A percentile compares a stretch with the other conserved stretches of the same genome.
These are phyloP conservation scores for Leucopsar rothschildi DNA, from an alignment of 2,113 vertebrate genomes.

Conservation along the genomic window DNA sequence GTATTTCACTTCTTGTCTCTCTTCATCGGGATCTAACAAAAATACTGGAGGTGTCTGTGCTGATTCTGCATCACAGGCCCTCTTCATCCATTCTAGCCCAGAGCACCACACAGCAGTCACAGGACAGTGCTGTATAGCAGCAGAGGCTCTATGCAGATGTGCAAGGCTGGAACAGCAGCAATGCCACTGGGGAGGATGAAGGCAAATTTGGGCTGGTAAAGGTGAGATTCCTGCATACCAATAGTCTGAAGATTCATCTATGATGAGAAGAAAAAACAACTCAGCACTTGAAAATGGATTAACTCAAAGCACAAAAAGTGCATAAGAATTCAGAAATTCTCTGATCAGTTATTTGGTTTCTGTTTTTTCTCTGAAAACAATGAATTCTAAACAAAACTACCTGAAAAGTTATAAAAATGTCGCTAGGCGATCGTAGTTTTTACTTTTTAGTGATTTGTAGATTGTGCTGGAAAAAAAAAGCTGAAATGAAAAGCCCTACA, in stretches of 20 bases:
- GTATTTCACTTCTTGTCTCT: not conserved
- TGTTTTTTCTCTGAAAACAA: not conserved
- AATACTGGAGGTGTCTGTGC: not conserved
- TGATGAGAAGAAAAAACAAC: not conserved
- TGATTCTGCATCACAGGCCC: not conserved
- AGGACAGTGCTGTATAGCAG: not conserved
- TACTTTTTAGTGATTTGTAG: not conserved
- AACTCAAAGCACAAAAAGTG: not conserved
- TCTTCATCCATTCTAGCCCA: not conserved
- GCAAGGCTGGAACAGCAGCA: not conserved
- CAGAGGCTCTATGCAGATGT: not conserved
- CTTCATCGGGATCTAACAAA: not conserved
- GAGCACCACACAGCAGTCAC: not conserved
- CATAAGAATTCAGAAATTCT: not conserved
- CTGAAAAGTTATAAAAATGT: not conserved
- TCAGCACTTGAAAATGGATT: not conserved
- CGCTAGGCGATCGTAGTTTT: not conserved
- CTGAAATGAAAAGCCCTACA: not conserved
- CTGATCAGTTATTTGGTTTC: not conserved
- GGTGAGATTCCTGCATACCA: not conserved
- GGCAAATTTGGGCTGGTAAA: fast-evolving
- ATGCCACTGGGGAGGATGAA: not conserved
- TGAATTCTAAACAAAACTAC: not conserved
- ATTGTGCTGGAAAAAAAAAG: not conserved
- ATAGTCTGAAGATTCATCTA: not conserved